Percentiles rank a stretch among this genome's conserved stretches.
phyloP scores from a whole-genome alignment of 2,797 vertebrate species.

The Enteromius anoplus region DNA sequence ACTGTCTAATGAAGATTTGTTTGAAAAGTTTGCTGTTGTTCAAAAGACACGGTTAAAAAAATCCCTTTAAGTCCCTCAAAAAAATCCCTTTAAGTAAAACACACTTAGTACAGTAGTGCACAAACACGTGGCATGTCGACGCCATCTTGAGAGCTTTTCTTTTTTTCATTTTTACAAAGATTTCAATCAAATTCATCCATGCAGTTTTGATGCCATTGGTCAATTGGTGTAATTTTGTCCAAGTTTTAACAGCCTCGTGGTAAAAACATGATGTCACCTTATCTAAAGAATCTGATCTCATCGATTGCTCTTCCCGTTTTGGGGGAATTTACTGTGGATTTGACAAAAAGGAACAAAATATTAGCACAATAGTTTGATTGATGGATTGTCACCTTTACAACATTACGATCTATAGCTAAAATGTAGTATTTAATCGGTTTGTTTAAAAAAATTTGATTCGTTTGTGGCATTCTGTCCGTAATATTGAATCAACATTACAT shows the following conservation, averaged over 20 bases:
- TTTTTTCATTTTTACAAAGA: conserved; percentile 38
- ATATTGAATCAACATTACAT: background rate
- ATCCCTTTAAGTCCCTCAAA: background rate
- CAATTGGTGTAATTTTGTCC: background rate
- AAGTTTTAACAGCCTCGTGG: background rate
- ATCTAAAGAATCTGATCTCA: background rate
- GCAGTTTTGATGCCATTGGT: background rate
- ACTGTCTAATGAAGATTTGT: background rate
- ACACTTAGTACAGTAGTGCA: conserved; percentile 47
- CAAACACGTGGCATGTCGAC: conserved; percentile 75
- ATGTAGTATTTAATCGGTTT: background rate
- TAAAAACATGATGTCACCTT: background rate
- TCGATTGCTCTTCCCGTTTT: background rate
- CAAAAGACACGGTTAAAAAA: background rate
- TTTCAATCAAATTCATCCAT: background rate
- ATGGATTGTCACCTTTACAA: background rate
- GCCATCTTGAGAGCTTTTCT: conserved; percentile 74
- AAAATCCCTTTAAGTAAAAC: conserved; percentile 14
- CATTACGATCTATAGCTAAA: background rate
- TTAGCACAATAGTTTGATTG: background rate
- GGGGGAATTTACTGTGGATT: background rate
- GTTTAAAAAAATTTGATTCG: background rate
- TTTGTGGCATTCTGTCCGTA: background rate
- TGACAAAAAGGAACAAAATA: background rate
- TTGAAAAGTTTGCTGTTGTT: background rate